These are phyloP conservation scores for Drosophila funebris DNA, from an alignment of 1,140 invertebrate species.

Conservation along the genomic window DNA sequence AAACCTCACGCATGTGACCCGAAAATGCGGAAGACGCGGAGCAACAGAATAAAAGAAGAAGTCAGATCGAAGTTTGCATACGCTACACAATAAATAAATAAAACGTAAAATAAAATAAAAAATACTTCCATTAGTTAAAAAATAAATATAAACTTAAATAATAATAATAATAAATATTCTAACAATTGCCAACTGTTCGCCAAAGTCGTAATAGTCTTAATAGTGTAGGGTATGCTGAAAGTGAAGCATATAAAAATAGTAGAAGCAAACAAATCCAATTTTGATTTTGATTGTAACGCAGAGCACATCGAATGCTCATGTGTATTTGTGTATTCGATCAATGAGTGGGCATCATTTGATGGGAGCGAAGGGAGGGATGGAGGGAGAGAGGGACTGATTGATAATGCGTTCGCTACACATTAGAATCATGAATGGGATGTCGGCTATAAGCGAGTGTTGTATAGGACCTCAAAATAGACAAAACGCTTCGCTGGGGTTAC, in stretches of 20 bases:
- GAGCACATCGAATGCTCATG: conserved; percentile 18
- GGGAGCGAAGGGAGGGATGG: background rate
- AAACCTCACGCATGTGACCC: conserved; percentile 66
- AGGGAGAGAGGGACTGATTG: background rate
- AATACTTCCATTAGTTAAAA: background rate
- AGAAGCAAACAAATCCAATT: conserved; percentile 57
- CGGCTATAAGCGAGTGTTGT: conserved; percentile 10
- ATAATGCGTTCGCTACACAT: conserved; percentile 30
- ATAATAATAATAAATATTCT: background rate
- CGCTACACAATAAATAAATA: background rate
- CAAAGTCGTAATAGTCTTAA: background rate
- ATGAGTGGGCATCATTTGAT: conserved; percentile 18
- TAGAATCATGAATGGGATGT: conserved; percentile 75
- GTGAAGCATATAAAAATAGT: conserved; percentile 38
- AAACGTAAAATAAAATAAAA: background rate
- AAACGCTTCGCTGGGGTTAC: conserved; percentile 44
- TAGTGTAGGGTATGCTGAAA: background rate
- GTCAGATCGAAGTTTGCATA: background rate
- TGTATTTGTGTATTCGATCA: conserved; percentile 17
- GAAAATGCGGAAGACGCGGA: conserved; percentile 72
- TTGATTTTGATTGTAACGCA: conserved; percentile 49
- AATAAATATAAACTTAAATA: background rate
- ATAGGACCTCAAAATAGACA: conserved; percentile 5
- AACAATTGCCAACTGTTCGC: background rate
- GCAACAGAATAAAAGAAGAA: conserved; percentile 28